Evolutionary conservation across 2,113 vertebrate genomes (phyloP).

Genomic region (Poicephalus meyeri): DNA sequence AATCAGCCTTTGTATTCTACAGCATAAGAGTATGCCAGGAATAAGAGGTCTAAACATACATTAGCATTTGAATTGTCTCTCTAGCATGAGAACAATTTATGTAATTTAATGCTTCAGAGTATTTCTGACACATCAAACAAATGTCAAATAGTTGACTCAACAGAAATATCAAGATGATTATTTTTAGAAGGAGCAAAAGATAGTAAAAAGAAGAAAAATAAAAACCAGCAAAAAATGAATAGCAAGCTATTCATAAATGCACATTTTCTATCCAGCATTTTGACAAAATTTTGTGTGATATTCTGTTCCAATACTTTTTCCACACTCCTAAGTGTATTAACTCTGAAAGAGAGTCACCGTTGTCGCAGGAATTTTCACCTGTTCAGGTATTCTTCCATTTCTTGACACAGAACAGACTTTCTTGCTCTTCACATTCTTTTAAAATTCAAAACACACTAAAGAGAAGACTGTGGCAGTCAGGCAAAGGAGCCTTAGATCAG

Average conservation of each 20-base stretch:
- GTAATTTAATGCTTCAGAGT: neutral
- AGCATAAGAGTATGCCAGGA: neutral
- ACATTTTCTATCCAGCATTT: neutral
- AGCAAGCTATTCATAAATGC: neutral
- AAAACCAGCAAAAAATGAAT: neutral
- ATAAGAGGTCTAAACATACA: neutral
- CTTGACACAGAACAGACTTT: neutral
- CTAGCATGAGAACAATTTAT: neutral
- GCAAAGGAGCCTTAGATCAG: neutral
- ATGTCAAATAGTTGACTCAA: neutral
- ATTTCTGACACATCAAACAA: neutral
- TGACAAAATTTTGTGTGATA: neutral
- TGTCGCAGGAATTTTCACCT: neutral
- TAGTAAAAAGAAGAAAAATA: neutral
- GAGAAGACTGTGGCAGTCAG: neutral
- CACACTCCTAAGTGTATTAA: neutral
- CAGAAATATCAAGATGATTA: neutral
- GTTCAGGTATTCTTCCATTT: neutral
- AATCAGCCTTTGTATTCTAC: neutral
- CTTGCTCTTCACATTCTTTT: neutral
- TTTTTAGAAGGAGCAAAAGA: neutral
- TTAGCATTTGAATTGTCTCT: neutral
- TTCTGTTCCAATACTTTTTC: neutral
- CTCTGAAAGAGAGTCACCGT: neutral
- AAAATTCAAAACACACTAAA: neutral